Evolutionary conservation across 2,797 vertebrate species (phyloP).

Genomic region (Zalophus californianus): DNA sequence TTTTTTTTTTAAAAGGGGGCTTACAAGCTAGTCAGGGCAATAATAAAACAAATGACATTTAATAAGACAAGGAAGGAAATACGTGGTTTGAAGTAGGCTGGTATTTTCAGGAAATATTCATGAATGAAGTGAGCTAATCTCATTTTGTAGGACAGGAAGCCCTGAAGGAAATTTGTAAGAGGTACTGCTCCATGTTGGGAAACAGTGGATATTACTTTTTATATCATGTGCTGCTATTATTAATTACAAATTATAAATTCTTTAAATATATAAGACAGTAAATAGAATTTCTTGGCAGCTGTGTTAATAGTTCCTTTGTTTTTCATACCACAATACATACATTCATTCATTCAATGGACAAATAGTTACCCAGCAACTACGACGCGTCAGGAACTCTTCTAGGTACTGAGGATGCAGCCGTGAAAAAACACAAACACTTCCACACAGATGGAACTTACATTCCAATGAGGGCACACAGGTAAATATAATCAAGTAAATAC

Average conservation of each 20-base stretch:
- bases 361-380: neutral
- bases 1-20: neutral
- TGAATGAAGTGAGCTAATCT: neutral
- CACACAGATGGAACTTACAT: neutral
- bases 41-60: neutral
- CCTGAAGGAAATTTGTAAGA: neutral
- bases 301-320: neutral
- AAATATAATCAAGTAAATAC: neutral
- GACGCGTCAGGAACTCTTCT: neutral
- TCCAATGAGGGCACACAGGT: neutral
- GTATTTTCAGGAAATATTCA: neutral
- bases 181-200: neutral
- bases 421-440: neutral
- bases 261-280: neutral
- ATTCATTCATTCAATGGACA: neutral
- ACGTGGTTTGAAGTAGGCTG: neutral
- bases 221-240: neutral
- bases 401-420: neutral
- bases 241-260: neutral
- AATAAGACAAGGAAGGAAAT: neutral
- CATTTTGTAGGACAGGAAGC: neutral
- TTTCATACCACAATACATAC: neutral
- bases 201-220: neutral
- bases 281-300: neutral
- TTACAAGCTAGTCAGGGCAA: neutral